Base-by-base conservation (phyloP, 2,113 vertebrate species). In the Dendropsophus ebraccatus region DNA sequence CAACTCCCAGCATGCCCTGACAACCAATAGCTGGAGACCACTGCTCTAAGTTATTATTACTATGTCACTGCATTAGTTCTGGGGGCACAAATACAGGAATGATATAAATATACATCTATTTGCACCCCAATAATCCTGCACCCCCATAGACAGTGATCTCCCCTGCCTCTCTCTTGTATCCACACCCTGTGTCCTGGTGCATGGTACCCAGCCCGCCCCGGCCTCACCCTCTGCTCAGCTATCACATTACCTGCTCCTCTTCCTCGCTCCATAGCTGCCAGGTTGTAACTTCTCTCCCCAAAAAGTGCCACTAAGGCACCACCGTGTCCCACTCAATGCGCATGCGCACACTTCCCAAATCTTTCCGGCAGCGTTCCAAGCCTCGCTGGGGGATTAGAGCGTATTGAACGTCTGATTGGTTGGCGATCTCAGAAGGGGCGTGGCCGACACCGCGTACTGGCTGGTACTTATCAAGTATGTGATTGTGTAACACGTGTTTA, bases 261-360 rank as follows among this genome's bases (percentile, higher is more conserved):
- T 7, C 37, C 14, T 23, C 47, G 60, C 84, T 79, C 75, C 84
- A 85, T 85, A 4, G 28, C 75, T 67, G 84, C 83, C 72, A 30
- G 16, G 45, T 25, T 16, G 2, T 3, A 77, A 65, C 54, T 70
- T 4, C 45, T 62, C n/a, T 69, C n/a, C 49, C 28, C 21, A 75
- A 67, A 70, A 85, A 85, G 84, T 85, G 84, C 75, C 84, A 85
- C 84, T 79, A 65, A 85, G 47, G 84, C 84, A 79, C 58, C 47
- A 54, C 84, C 75, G 73, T 49, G 56, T 35, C 25, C 5, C 52
- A 11, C 19, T n/a, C 17, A 5, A 0, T 10, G 41, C 83, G 54
- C 83, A 67, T 77, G 83, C 83, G 83, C 83, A 76, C 0, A 5
- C 5, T 5, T 5, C 1, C 7, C 9, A 17, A 45, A 12, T n/a